Percentiles rank a stretch among this genome's conserved stretches.
phyloP scores from a whole-genome alignment of 1,140 invertebrate genomes.

The Acyrthosiphon pisum region DNA sequence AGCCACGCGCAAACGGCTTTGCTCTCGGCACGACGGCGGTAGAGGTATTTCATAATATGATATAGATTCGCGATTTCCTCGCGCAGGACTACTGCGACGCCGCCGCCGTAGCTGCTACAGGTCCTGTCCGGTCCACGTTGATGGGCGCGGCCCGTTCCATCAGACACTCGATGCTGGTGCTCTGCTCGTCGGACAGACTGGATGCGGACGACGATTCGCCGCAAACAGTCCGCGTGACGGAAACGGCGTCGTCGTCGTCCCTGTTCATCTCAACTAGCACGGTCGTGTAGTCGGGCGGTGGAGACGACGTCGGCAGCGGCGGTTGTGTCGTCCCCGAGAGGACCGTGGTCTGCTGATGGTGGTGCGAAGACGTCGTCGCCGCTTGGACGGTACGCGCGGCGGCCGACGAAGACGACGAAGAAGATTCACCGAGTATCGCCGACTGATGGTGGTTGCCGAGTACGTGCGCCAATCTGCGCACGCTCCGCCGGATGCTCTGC shows the following conservation, averaged over 20 bases:
- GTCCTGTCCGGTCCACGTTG: conserved; percentile 69
- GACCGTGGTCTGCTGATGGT: neutral
- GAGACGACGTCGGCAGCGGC: conserved; percentile 59
- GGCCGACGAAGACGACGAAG: conserved; percentile 64
- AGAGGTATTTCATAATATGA: neutral
- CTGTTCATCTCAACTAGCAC: conserved; percentile 71
- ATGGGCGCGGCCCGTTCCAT: conserved; percentile 70
- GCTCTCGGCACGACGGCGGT: neutral
- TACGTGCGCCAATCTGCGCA: conserved; percentile 71
- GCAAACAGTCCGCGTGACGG: conserved; percentile 25
- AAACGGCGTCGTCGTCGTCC: conserved; percentile 59
- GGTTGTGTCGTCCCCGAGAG: neutral
- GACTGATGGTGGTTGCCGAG: conserved; percentile 58
- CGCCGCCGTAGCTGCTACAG: conserved; percentile 61
- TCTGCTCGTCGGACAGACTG: conserved; percentile 63
- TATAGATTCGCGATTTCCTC: neutral
- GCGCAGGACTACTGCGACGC: neutral
- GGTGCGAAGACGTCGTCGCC: conserved; percentile 64
- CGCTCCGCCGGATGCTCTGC: conserved; percentile 80
- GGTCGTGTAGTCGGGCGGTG: conserved; percentile 71
- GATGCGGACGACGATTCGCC: conserved; percentile 63
- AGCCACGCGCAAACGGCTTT: neutral
- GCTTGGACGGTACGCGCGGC: conserved; percentile 63
- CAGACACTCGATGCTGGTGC: conserved; percentile 65
- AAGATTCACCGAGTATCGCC: conserved; percentile 65